Evolutionary conservation across 2,113 vertebrate species (phyloP).

Genomic region (Saccopteryx bilineata): DNA sequence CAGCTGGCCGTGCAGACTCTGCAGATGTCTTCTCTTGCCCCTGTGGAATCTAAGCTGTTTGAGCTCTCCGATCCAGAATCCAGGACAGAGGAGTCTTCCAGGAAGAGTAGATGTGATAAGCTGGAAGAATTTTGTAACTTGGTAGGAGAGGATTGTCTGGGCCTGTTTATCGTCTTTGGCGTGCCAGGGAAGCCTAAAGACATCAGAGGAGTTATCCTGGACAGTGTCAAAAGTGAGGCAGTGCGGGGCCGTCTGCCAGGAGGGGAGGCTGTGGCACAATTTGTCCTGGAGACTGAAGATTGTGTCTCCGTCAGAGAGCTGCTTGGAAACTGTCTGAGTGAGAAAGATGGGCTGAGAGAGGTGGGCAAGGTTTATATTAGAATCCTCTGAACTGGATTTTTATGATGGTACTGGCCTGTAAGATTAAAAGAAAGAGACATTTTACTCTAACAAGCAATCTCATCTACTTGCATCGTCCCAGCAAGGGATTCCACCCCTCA

Average conservation of each 20-base stretch:
- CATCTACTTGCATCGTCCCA: neutral
- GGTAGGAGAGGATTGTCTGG: constrained; percentile 84
- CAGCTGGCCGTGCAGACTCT: constrained; percentile 81
- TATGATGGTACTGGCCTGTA: neutral
- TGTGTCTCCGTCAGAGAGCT: constrained; percentile 81
- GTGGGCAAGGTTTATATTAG: constrained; percentile 77
- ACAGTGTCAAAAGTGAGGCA: constrained; percentile 74
- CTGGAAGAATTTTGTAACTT: constrained; percentile 83
- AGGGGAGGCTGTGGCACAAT: constrained; percentile 36
- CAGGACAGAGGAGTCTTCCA: neutral
- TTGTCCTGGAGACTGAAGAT: constrained; percentile 73
- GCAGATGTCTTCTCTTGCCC: constrained; percentile 48
- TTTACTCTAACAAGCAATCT: neutral
- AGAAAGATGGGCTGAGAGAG: constrained; percentile 54
- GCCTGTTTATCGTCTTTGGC: constrained; percentile 79
- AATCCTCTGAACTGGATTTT: constrained; percentile 73
- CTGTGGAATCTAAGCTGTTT: rapidly evolving
- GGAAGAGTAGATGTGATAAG: constrained; percentile 75
- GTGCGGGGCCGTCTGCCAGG: constrained; percentile 26
- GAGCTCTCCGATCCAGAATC: constrained; percentile 34
- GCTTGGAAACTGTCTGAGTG: constrained; percentile 77
- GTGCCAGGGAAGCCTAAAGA: constrained; percentile 84
- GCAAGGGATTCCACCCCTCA: neutral
- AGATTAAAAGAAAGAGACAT: neutral
- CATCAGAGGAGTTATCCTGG: constrained; percentile 81